Percentiles rank a stretch among this genome's conserved stretches.
These are phyloP conservation scores for Achlya flavicornis DNA, from an alignment of 2,888 invertebrate species.

Conservation along the genomic window DNA sequence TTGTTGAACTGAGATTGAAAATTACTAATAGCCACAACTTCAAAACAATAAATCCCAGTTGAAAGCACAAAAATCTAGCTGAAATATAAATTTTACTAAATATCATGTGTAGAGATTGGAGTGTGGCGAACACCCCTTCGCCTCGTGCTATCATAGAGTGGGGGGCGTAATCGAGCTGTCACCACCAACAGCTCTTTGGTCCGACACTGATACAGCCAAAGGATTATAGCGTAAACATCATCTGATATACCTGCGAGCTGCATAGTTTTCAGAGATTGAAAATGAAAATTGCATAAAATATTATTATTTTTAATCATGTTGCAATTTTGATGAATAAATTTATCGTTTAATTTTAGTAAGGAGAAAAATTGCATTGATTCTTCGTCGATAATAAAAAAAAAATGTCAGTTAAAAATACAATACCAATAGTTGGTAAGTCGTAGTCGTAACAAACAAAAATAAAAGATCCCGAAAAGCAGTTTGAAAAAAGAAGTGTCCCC, in stretches of 20 bases:
- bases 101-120: not conserved
- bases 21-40: too few relatives aligned
- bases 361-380: too few relatives aligned
- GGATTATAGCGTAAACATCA: slow-evolving; percentile 44
- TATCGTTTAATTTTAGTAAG: too few relatives aligned
- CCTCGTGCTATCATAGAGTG: slow-evolving; percentile 2
- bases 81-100: not conserved
- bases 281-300: slow-evolving; percentile 10
- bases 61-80: not conserved
- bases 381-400: too few relatives aligned
- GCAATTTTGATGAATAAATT: slow-evolving; percentile 16
- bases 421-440: too few relatives aligned
- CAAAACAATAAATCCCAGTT: too few relatives aligned
- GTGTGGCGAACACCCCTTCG: not conserved
- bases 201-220: slow-evolving; percentile 43
- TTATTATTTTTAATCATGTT: slow-evolving; percentile 19
- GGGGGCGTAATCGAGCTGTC: slow-evolving; percentile 51
- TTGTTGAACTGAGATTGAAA: too few relatives aligned
- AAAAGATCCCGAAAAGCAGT: slow-evolving; percentile 26
- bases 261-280: slow-evolving; percentile 17
- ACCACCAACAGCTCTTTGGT: slow-evolving; percentile 39
- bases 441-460: slow-evolving; percentile 28
- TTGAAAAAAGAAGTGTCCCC: slow-evolving; percentile 20
- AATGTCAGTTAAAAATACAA: not conserved
- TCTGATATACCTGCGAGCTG: slow-evolving; percentile 22